Evolutionary conservation across 1,140 invertebrate species (phyloP).

Genomic region (Rhopalosiphum padi): DNA sequence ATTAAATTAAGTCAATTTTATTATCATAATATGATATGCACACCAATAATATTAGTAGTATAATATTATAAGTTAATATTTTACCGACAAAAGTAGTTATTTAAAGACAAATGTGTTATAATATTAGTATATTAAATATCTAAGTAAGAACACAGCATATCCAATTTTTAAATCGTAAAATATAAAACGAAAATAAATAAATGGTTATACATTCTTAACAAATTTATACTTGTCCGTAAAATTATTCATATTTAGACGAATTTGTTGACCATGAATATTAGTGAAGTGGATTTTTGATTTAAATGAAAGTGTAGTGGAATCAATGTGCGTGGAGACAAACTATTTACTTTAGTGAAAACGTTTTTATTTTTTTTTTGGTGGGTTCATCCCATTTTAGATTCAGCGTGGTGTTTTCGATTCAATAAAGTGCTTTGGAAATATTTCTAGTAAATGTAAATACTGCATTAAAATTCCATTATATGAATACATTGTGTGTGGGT

Average conservation of each 20-base stretch:
- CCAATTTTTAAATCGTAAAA: not conserved
- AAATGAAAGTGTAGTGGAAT: not conserved
- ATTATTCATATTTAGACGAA: not conserved
- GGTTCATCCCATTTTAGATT: not conserved
- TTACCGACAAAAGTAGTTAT: not conserved
- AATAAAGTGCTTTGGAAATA: not conserved
- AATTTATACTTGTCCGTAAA: not conserved
- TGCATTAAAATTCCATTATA: not conserved
- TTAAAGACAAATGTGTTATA: not conserved
- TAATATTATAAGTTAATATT: not conserved
- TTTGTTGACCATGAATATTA: not conserved
- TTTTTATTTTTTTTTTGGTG: not conserved
- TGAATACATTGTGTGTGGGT: not conserved
- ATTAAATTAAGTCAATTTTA: not conserved
- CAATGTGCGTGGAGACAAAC: not conserved
- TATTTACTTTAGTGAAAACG: not conserved
- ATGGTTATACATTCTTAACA: not conserved
- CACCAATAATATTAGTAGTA: not conserved
- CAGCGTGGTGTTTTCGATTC: not conserved
- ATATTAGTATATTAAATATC: not conserved
- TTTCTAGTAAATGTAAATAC: not conserved
- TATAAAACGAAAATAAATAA: not conserved
- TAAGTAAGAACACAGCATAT: not conserved
- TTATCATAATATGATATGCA: not conserved
- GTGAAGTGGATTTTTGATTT: not conserved